phyloP scores from a whole-genome alignment of 2,113 vertebrate genomes.

The Macroglossus sobrinus region DNA sequence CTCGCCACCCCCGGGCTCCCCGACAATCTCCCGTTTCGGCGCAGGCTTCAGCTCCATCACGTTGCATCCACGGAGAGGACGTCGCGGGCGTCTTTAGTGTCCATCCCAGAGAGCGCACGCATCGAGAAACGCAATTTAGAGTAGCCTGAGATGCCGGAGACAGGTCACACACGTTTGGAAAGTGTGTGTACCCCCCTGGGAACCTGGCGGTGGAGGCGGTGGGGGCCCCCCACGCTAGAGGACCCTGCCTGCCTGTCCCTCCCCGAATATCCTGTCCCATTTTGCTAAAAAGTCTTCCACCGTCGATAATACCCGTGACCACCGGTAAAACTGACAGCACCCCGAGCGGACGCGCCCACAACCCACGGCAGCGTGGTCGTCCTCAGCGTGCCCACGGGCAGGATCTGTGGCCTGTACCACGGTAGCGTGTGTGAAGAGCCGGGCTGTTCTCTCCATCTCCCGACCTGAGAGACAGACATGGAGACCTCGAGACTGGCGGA shows the following conservation, averaged over 20 bases:
- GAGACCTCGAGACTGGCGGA: not conserved
- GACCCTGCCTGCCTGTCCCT: fast-evolving
- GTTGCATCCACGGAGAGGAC: fast-evolving
- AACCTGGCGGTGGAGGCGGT: fast-evolving
- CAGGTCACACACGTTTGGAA: not conserved
- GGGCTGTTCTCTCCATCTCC: not conserved
- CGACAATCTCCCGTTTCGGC: not conserved
- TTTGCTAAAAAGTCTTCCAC: not conserved
- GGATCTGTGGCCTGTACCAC: not conserved
- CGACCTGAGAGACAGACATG: not conserved
- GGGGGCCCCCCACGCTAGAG: not conserved
- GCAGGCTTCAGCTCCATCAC: fast-evolving
- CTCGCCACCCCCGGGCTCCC: not conserved
- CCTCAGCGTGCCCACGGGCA: fast-evolving
- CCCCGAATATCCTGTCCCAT: fast-evolving
- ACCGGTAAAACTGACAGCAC: fast-evolving
- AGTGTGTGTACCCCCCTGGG: no score
- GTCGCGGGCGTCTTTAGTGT: not conserved
- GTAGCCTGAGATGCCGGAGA: not conserved
- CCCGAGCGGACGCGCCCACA: fast-evolving
- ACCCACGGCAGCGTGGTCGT: fast-evolving
- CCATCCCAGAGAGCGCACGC: not conserved
- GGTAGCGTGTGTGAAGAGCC: no score
- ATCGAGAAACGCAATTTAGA: not conserved
- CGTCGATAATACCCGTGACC: not conserved